These are phyloP conservation scores for Agonopterix subpropinquella DNA, from an alignment of 2,888 invertebrate genomes.

Conservation along the genomic window DNA sequence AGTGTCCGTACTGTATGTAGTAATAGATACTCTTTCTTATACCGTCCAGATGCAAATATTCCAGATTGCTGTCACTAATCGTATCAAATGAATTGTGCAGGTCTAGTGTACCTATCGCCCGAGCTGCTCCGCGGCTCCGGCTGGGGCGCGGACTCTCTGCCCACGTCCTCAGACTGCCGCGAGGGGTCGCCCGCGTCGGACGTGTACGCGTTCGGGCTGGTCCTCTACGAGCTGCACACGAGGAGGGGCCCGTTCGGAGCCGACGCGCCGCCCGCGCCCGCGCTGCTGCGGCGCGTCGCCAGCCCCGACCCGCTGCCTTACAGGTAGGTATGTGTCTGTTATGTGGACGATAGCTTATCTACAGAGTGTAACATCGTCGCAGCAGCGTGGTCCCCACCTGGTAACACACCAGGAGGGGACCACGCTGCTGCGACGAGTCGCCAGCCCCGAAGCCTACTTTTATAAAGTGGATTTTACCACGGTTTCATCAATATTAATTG, in stretches of 20 bases:
- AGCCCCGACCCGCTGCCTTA: constrained; percentile 64
- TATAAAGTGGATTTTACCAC: too few species aligned
- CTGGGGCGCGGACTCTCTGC: constrained; percentile 49
- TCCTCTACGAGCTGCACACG: constrained; percentile 91
- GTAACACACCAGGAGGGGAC: too few species aligned
- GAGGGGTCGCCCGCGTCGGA: constrained; percentile 85
- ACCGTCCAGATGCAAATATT: too few species aligned
- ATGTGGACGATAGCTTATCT: too few species aligned
- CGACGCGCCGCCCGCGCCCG: constrained; percentile 79
- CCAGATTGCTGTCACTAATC: too few species aligned
- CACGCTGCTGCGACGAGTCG: too few species aligned
- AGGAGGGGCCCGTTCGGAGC: constrained; percentile 90
- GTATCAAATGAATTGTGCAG: constrained; percentile 46
- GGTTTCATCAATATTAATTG: too few species aligned
- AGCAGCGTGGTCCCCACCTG: too few species aligned
- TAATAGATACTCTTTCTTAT: too few species aligned
- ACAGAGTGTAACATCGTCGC: too few species aligned
- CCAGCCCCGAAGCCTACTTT: too few species aligned
- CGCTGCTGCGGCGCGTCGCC: constrained; percentile 77
- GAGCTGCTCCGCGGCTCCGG: constrained; percentile 79
- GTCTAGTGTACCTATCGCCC: constrained; percentile 86
- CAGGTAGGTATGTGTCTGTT: constrained; percentile 76
- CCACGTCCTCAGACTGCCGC: constrained; percentile 41
- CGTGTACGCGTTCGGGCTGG: constrained; percentile 90
- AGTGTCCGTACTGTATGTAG: too few species aligned